phyloP scores from a whole-genome alignment of 2,113 vertebrate species.

The Dasypus novemcinctus region DNA sequence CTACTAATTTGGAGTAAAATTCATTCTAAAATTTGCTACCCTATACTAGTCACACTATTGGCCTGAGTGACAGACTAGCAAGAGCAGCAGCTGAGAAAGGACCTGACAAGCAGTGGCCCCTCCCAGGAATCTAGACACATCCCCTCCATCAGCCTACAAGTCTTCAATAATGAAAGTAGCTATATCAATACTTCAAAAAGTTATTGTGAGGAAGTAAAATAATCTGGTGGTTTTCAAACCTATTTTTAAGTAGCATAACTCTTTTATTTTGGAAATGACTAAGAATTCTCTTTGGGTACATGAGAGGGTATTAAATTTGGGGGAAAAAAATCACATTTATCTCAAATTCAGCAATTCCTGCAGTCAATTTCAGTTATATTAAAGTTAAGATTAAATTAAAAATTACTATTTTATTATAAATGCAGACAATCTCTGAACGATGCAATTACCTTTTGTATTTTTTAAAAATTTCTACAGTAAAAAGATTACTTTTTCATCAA shows the following conservation, averaged over 20 bases:
- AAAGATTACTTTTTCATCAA: background rate
- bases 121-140: background rate
- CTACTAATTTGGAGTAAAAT: background rate
- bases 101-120: background rate
- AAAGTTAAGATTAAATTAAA: conserved; percentile 45
- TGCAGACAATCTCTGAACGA: background rate
- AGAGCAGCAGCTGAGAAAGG: background rate
- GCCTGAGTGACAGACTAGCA: background rate
- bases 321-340: background rate
- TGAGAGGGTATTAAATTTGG: background rate
- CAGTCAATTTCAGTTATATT: background rate
- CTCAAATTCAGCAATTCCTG: background rate
- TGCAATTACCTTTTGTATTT: conserved; percentile 6
- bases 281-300: background rate
- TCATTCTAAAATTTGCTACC: background rate
- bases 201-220: background rate
- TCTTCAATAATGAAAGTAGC: background rate
- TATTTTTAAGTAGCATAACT: conserved; percentile 5
- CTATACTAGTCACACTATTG: background rate
- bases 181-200: background rate
- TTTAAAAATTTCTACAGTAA: background rate
- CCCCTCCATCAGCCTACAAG: background rate
- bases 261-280: background rate
- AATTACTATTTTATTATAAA: conserved; percentile 22
- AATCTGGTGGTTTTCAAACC: background rate